phyloP scores from a whole-genome alignment of 2,888 invertebrate species.

The Epirrhoe tristata region DNA sequence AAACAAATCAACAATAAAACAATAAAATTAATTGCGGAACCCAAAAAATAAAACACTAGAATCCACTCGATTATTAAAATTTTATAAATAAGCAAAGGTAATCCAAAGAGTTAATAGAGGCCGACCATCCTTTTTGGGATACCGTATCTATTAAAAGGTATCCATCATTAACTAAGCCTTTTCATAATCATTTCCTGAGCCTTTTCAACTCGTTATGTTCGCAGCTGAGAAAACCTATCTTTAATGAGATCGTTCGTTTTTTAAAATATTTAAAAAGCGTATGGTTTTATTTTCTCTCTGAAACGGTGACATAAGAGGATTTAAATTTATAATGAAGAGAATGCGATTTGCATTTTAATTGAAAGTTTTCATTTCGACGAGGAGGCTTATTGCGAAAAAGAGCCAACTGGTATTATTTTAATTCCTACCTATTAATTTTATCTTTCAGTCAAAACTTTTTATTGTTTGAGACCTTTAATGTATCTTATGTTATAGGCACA shows the following conservation, averaged over 20 bases:
- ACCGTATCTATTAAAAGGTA: constrained; percentile 17
- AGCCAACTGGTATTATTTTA: neutral
- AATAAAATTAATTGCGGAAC: neutral
- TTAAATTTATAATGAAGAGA: constrained; percentile 36
- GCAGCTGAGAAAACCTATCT: constrained; percentile 25
- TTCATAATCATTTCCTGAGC: constrained; percentile 21
- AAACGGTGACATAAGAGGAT: constrained; percentile 29
- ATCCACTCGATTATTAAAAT: constrained; percentile 14
- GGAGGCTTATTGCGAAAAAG: neutral
- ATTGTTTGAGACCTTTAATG: too few species aligned
- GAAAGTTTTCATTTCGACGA: constrained; percentile 26
- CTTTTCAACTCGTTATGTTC: constrained; percentile 30
- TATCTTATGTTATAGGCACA: too few species aligned
- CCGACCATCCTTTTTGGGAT: constrained; percentile 6
- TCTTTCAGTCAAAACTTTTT: neutral
- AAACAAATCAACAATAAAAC: neutral
- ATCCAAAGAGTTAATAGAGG: constrained; percentile 18
- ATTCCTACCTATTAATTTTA: neutral
- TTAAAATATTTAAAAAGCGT: constrained; percentile 24
- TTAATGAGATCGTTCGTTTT: constrained; percentile 23
- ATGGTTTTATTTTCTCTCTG: constrained; percentile 19
- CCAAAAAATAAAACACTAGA: neutral
- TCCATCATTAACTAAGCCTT: constrained; percentile 17
- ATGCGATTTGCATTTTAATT: constrained; percentile 24
- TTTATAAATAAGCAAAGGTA: constrained; percentile 12